Conservation (phyloP, 2,113 vertebrate genomes). For the Lontra canadensis region DNA sequence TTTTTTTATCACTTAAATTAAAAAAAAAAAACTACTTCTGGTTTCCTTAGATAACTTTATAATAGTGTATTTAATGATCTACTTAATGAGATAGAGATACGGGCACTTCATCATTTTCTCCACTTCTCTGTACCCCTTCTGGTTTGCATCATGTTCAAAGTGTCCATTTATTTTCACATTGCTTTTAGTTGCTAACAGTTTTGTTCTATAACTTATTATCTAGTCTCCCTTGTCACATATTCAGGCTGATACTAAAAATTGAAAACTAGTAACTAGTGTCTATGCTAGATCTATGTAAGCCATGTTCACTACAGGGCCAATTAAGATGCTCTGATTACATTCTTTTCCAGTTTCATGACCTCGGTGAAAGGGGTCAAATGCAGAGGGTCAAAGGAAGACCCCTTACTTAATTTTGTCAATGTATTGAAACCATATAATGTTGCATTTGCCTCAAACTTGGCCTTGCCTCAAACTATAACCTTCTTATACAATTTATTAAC, state of each 20-base stretch:
- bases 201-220: neutral
- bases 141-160: neutral
- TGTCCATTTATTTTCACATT: neutral
- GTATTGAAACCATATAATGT: slow-evolving; percentile 33
- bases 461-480: too few relatives aligned
- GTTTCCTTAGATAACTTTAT: neutral
- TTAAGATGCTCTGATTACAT: slow-evolving; percentile 5
- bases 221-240: neutral
- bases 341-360: neutral
- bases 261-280: neutral
- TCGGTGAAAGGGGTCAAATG: neutral
- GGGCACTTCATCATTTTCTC: neutral
- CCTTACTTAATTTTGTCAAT: slow-evolving; percentile 11
- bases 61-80: neutral
- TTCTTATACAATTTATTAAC: slow-evolving; percentile 15
- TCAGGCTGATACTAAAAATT: neutral
- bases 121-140: neutral
- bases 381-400: neutral
- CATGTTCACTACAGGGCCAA: neutral
- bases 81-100: neutral
- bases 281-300: neutral
- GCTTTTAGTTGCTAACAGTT: neutral
- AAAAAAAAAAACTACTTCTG: neutral
- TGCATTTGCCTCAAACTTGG: slow-evolving; percentile 23
- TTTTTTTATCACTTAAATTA: neutral